phyloP scores from a whole-genome alignment of 1,140 invertebrate genomes.

The Apolygus lucorum region DNA sequence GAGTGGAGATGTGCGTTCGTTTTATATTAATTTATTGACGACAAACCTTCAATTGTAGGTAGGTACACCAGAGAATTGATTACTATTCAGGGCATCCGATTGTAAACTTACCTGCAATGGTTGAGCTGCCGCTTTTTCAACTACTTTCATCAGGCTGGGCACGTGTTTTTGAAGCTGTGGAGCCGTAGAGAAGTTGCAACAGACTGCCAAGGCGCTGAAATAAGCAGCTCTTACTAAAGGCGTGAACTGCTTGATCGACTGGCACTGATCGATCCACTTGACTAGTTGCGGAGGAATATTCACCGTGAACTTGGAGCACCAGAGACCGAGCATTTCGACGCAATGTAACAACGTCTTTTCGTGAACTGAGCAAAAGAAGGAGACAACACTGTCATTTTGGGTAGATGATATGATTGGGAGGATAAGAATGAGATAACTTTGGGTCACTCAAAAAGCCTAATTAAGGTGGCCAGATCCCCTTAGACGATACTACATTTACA shows the following conservation, averaged over 20 bases:
- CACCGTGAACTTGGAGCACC: constrained; percentile 61
- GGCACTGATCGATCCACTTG: constrained; percentile 69
- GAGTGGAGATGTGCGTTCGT: too few species aligned
- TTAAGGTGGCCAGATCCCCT: too few species aligned
- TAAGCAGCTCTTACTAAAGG: constrained; percentile 68
- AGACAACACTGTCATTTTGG: too few species aligned
- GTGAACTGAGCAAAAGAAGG: too few species aligned
- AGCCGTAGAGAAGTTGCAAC: constrained; percentile 49
- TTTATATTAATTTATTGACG: too few species aligned
- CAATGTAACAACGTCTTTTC: constrained; percentile 79
- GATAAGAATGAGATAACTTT: too few species aligned
- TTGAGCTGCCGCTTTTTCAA: constrained; percentile 62
- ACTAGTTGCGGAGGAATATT: constrained; percentile 60
- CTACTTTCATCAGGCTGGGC: constrained; percentile 52
- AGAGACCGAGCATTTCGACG: constrained; percentile 68
- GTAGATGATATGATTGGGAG: too few species aligned
- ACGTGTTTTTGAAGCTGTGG: constrained; percentile 45
- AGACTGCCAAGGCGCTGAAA: constrained; percentile 57
- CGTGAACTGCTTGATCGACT: constrained; percentile 66
- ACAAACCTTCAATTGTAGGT: too few species aligned
- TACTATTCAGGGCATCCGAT: too few species aligned
- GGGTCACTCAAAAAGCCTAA: too few species aligned
- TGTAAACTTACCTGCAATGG: constrained; percentile 48
- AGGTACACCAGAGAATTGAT: too few species aligned
- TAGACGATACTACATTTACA: too few species aligned